Evolutionary conservation across 1,140 invertebrate genomes (phyloP).

Genomic region (Drosophila elegans): DNA sequence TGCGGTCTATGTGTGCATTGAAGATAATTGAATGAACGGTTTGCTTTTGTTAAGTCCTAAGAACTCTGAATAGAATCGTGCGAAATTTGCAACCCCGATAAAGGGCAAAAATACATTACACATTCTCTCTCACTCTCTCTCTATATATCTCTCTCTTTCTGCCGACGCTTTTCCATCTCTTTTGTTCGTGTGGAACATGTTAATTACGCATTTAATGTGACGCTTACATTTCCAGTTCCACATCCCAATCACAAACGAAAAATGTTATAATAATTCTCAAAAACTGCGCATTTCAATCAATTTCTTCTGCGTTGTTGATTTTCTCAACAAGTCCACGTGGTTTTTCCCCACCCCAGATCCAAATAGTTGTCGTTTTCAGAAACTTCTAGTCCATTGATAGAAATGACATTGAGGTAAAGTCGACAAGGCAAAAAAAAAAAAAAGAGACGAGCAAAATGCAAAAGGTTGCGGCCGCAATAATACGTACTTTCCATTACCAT

Average conservation of each 20-base stretch:
- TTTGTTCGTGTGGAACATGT: conserved; percentile 36
- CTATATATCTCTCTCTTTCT: not conserved
- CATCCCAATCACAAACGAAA: not conserved
- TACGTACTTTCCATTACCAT: not conserved
- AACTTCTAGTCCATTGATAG: conserved; percentile 39
- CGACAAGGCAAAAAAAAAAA: conserved; percentile 5
- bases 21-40: conserved; percentile 63
- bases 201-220: conserved; percentile 63
- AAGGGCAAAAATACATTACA: conserved; percentile 23
- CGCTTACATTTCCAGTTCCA: conserved; percentile 27
- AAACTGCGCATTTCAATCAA: conserved; percentile 41
- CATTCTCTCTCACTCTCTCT: not conserved
- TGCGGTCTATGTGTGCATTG: conserved; percentile 34
- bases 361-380: conserved; percentile 20
- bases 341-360: conserved; percentile 10
- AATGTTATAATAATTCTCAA: not conserved
- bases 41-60: conserved; percentile 25
- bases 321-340: conserved; percentile 5
- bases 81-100: conserved; percentile 36
- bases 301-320: conserved; percentile 24
- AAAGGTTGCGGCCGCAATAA: not conserved
- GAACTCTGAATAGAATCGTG: conserved; percentile 22
- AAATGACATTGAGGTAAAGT: conserved; percentile 49
- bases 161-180: not conserved
- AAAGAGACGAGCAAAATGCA: too few relatives aligned